A percentile compares a stretch with the other conserved stretches of the same genome.
phyloP scores from a whole-genome alignment of 2,113 vertebrate genomes.

The Scortum barcoo region DNA sequence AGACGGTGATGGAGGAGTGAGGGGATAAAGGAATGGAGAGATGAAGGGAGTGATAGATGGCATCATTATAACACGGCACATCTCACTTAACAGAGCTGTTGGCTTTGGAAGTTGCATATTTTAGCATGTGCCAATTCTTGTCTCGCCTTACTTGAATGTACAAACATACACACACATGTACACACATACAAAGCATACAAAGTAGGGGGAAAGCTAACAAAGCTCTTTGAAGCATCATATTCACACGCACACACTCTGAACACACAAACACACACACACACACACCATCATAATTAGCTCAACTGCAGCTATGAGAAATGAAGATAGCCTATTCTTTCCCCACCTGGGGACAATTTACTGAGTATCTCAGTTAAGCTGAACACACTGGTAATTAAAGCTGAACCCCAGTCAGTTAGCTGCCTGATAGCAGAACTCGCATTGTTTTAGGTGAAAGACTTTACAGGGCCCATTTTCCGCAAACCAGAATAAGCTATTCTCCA shows the following conservation, averaged over 20 bases:
- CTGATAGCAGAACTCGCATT: slow-evolving; percentile 50
- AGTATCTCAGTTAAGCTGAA: slow-evolving; percentile 68
- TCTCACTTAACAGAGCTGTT: slow-evolving; percentile 82
- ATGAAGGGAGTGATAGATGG: slow-evolving; percentile 83
- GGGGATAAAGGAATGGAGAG: slow-evolving; percentile 74
- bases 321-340: slow-evolving; percentile 78
- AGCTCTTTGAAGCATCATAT: slow-evolving; percentile 44
- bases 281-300: slow-evolving; percentile 79
- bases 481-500: slow-evolving; percentile 34
- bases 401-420: slow-evolving; percentile 61
- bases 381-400: slow-evolving; percentile 79
- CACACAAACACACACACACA: slow-evolving; percentile 41
- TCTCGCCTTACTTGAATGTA: slow-evolving; percentile 40
- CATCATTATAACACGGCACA: slow-evolving; percentile 80
- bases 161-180: slow-evolving; percentile 47
- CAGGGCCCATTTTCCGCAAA: slow-evolving; percentile 18
- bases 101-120: slow-evolving; percentile 75
- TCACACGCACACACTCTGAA: slow-evolving; percentile 2
- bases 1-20: slow-evolving; percentile 74
- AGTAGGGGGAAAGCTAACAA: not conserved
- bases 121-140: slow-evolving; percentile 57
- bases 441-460: slow-evolving; percentile 55
- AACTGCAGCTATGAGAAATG: slow-evolving; percentile 79
- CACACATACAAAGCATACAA: slow-evolving; percentile 6
- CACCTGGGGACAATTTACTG: slow-evolving; percentile 84